These are phyloP conservation scores for Lepilemur septentrionalis DNA, from an alignment of 2,797 vertebrate species.

Conservation along the genomic window DNA sequence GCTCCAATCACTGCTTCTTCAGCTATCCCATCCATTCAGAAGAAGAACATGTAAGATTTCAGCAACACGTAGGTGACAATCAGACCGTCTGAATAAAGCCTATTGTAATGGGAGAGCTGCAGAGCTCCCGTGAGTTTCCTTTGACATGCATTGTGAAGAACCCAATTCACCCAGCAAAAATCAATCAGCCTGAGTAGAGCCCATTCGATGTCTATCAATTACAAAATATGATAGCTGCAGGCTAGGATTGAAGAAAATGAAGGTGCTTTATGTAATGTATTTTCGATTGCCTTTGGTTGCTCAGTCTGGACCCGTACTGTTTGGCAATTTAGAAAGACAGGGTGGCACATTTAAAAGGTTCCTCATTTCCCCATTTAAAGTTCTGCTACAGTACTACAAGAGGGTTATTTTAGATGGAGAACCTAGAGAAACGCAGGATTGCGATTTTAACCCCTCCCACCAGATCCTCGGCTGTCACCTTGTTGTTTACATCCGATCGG, in stretches of 20 bases:
- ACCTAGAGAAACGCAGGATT: background rate
- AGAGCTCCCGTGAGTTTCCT: background rate
- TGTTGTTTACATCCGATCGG: conserved; percentile 14
- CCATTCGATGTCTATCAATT: background rate
- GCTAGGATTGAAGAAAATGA: background rate
- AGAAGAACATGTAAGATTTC: background rate
- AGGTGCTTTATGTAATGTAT: background rate
- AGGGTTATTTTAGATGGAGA: background rate
- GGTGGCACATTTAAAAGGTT: background rate
- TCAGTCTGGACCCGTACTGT: background rate
- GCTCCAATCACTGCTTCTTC: background rate
- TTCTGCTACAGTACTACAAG: background rate
- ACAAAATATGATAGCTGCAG: background rate
- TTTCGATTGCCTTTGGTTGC: background rate
- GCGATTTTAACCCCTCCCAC: background rate
- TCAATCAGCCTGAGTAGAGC: background rate
- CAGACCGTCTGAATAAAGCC: background rate
- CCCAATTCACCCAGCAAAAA: background rate
- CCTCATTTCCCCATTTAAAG: background rate
- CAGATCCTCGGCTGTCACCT: background rate
- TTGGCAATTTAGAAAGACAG: background rate
- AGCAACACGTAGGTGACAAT: background rate
- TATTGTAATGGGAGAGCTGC: background rate
- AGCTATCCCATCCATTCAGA: background rate
- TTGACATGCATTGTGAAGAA: background rate